Base-by-base conservation (phyloP, 2,888 invertebrate species). In the Hipparchia semele region DNA sequence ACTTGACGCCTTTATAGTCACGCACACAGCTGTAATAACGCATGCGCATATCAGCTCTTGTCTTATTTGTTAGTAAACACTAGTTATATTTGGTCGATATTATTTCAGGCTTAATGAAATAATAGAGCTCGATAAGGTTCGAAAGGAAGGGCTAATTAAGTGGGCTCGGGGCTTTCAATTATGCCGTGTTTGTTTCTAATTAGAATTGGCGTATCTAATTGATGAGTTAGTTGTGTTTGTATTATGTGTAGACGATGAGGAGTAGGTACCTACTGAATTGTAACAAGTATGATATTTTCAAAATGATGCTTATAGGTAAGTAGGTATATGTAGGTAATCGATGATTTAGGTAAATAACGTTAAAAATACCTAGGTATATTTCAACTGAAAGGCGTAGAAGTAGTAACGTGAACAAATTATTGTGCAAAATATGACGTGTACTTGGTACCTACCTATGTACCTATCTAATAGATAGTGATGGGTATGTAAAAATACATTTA, bases 1-100 rank as follows among this genome's bases (percentile, higher is more conserved):
- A 82, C 81, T 79, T 82, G 83, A 80, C 84, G 83, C 82, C 83
- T 80, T 81, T 84, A 85, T 83, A 82, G 75, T 53, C 61, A 79
- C 81, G 8, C 80, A 79, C 80, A 81, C 79, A 72, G 23, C 51
- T 51, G 68, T 56, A 54, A 8, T 56, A 58, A 74, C 84, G 84
- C 85, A 84, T 83, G 85, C 85, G 84, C 77, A 70, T n/a, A 74
- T 6, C 64, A 66, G 58, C 53, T 71, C 53, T 70, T 58, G 65
- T 75, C 72, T 65, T 79, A 77, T 75, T 82, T 81, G 81, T 81
- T 82, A 72, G 81, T 82, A 83, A 84, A 84, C 83, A 78, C 79
- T 39, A 39, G 79, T 82, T 82, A 85, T 82, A 81, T 49, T 78
- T 39, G 39, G 39, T 39, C 39, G 39, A 39, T 39, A 39, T 39